Conservation (phyloP, 2,797 vertebrate genomes). For the Anisognathus igniventris region DNA sequence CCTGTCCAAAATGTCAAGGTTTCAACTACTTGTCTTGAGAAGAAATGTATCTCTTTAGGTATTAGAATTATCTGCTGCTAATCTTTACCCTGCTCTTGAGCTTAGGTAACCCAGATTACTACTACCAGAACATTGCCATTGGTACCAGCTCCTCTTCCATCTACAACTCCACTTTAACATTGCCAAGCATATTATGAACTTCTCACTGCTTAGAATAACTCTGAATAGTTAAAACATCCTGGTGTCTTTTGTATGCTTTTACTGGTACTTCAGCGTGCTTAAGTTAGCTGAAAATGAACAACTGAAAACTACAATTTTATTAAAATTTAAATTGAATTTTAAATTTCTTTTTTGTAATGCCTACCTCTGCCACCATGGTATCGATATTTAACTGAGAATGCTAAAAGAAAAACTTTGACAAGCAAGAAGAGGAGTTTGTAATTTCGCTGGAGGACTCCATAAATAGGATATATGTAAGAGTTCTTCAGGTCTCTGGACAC, state of each 20-base stretch:
- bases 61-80: not conserved
- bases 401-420: not conserved
- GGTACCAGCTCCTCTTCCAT: not conserved
- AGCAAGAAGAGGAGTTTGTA: not conserved
- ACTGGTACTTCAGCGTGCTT: not conserved
- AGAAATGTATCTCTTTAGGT: not conserved
- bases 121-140: not conserved
- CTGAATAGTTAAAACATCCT: not conserved
- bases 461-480: not conserved
- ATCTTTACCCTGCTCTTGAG: not conserved
- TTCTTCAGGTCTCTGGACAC: not conserved
- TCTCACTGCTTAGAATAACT: not conserved
- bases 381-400: not conserved
- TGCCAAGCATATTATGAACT: not conserved
- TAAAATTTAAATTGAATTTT: not conserved
- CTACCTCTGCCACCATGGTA: not conserved
- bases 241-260: not conserved
- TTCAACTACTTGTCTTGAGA: not conserved
- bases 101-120: not conserved
- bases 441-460: not conserved
- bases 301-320: not conserved
- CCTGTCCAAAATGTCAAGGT: not conserved
- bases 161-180: not conserved
- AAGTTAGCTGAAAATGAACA: not conserved
- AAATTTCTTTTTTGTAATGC: not conserved